These are phyloP conservation scores for Drosophila asahinai DNA, from an alignment of 1,140 invertebrate genomes.

Conservation along the genomic window DNA sequence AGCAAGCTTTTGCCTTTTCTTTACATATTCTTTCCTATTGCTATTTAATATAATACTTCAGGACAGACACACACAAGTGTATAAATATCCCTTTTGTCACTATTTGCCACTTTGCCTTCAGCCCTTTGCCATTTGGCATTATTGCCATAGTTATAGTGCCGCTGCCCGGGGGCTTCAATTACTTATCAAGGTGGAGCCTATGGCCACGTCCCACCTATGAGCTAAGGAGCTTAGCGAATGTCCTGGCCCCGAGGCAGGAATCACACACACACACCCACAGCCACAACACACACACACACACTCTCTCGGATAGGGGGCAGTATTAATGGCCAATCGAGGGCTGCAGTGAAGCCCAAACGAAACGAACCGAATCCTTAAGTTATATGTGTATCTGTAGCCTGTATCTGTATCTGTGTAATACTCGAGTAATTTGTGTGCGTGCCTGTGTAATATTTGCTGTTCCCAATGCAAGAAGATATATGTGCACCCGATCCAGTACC, in stretches of 20 bases:
- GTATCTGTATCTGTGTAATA: conserved; percentile 38
- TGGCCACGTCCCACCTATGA: not conserved
- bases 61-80: conserved; percentile 5
- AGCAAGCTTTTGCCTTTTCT: conserved; percentile 5
- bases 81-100: conserved; percentile 19
- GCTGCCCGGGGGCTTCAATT: conserved; percentile 36
- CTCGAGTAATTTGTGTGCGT: conserved; percentile 43
- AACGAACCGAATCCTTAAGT: conserved; percentile 13
- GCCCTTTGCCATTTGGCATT: conserved; percentile 27
- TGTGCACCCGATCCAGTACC: not conserved
- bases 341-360: conserved; percentile 7
- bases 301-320: not conserved
- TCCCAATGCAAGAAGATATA: conserved; percentile 18
- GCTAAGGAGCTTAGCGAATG: conserved; percentile 42
- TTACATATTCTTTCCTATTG: conserved; percentile 1
- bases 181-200: conserved; percentile 39
- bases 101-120: not conserved
- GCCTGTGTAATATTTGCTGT: conserved; percentile 36
- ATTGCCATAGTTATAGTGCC: conserved; percentile 37
- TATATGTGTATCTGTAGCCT: conserved; percentile 31
- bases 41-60: conserved; percentile 24
- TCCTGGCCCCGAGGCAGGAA: conserved; percentile 15
- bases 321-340: conserved; percentile 30
- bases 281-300: not conserved
- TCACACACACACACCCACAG: not conserved